These are phyloP conservation scores for Ramphastos sulfuratus DNA, from an alignment of 2,113 vertebrate genomes.

Conservation along the genomic window DNA sequence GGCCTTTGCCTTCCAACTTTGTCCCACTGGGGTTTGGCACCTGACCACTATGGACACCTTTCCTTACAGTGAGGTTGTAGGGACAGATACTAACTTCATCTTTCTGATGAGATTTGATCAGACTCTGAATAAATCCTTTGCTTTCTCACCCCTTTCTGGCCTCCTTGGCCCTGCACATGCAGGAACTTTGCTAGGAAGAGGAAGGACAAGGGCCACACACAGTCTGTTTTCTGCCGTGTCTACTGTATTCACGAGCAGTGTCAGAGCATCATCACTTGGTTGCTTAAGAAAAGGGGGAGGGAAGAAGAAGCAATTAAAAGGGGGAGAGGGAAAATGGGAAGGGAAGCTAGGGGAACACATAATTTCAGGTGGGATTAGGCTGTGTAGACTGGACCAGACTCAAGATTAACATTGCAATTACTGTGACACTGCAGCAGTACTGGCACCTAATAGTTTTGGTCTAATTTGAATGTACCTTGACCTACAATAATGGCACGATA, in stretches of 20 bases:
- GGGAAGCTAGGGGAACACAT: neutral
- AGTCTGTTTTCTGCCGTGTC: neutral
- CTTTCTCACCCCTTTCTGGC: neutral
- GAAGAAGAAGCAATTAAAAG: neutral
- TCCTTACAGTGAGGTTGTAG: neutral
- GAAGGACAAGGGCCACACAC: neutral
- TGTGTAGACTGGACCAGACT: fast-evolving
- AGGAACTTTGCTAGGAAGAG: neutral
- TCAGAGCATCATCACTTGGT: fast-evolving
- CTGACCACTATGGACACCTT: neutral
- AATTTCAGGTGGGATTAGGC: fast-evolving
- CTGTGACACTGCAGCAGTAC: neutral
- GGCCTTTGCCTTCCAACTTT: neutral
- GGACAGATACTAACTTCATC: neutral
- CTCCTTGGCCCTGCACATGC: fast-evolving
- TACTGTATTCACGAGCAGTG: no score
- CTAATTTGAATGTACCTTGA: neutral
- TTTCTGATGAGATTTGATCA: neutral
- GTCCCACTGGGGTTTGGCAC: neutral
- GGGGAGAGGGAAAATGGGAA: neutral
- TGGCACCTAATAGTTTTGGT: neutral
- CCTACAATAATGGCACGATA: neutral
- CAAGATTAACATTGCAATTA: neutral
- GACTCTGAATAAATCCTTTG: neutral
- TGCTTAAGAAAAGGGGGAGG: neutral